These are phyloP conservation scores for Acanthoscelides obtectus DNA, from an alignment of 2,888 invertebrate genomes.

Conservation along the genomic window DNA sequence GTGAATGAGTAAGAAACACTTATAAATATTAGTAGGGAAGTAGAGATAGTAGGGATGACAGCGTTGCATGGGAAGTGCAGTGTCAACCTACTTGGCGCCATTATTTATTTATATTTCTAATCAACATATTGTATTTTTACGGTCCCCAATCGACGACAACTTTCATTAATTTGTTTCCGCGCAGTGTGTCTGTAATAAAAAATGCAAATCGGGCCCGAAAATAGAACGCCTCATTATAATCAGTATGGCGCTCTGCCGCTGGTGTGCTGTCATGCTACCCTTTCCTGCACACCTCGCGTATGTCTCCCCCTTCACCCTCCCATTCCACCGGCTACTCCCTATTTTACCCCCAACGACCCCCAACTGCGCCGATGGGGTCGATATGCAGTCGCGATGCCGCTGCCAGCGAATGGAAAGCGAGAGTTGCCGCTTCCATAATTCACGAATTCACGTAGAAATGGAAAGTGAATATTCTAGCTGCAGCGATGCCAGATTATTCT, in stretches of 20 bases:
- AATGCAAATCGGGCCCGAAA: neutral
- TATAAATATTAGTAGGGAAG: too few species aligned
- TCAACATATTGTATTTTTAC: too few species aligned
- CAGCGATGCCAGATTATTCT: neutral
- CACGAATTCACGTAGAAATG: neutral
- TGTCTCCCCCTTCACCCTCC: neutral
- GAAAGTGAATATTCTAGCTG: neutral
- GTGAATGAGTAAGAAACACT: too few species aligned
- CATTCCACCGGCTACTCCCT: neutral
- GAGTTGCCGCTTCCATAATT: neutral
- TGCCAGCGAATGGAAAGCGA: neutral
- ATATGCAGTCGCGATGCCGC: neutral
- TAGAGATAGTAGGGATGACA: too few species aligned
- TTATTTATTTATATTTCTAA: too few species aligned
- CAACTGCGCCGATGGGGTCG: neutral
- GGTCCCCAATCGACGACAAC: too few species aligned
- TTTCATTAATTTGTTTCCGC: neutral
- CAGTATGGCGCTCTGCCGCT: neutral
- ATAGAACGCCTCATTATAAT: neutral
- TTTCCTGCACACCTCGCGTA: neutral
- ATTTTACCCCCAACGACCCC: neutral
- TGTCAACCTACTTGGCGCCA: too few species aligned
- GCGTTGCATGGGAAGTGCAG: too few species aligned
- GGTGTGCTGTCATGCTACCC: neutral
- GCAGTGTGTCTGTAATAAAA: neutral